Conservation (phyloP, 2,888 invertebrate genomes). For the Endomychus coccineus region DNA sequence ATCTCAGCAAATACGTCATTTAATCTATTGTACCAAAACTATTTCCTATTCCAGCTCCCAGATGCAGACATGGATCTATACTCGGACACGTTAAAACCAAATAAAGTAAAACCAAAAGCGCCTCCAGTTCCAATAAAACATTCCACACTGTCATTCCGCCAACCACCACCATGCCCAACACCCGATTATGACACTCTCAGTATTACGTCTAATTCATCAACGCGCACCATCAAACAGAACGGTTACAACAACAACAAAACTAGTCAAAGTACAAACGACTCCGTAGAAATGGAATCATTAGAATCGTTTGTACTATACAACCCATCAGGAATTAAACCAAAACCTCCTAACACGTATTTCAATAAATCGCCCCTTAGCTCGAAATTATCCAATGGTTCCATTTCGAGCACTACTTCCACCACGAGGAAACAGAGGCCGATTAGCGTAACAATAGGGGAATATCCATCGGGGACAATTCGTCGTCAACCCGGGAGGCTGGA, state of each 20-base stretch:
- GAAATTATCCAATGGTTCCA: slow-evolving; percentile 31
- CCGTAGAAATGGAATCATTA: slow-evolving; percentile 67
- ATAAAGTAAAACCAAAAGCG: slow-evolving; percentile 34
- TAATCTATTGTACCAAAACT: too few species aligned
- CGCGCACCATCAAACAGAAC: slow-evolving; percentile 25
- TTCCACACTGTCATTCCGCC: slow-evolving; percentile 34
- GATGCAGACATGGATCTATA: too few species aligned
- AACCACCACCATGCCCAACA: slow-evolving; percentile 47
- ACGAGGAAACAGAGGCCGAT: slow-evolving; percentile 54
- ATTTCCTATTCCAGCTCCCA: too few species aligned
- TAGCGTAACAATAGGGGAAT: slow-evolving; percentile 65
- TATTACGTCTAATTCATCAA: slow-evolving; percentile 34
- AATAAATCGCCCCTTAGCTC: slow-evolving; percentile 33
- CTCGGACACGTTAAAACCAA: slow-evolving; percentile 24
- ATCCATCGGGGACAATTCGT: slow-evolving; percentile 50
- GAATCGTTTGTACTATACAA: slow-evolving; percentile 68
- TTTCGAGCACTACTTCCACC: slow-evolving; percentile 39
- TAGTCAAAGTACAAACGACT: slow-evolving; percentile 40
- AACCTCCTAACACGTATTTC: slow-evolving; percentile 65
- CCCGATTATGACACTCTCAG: slow-evolving; percentile 50
- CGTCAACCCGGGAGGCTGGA: slow-evolving; percentile 66
- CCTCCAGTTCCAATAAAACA: slow-evolving; percentile 41
- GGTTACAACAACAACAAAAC: slow-evolving; percentile 20
- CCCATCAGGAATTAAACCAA: slow-evolving; percentile 53
- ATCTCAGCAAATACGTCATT: too few species aligned